Evolutionary conservation across 2,888 invertebrate genomes (phyloP).

Genomic region (Limnephilus rhombicus): DNA sequence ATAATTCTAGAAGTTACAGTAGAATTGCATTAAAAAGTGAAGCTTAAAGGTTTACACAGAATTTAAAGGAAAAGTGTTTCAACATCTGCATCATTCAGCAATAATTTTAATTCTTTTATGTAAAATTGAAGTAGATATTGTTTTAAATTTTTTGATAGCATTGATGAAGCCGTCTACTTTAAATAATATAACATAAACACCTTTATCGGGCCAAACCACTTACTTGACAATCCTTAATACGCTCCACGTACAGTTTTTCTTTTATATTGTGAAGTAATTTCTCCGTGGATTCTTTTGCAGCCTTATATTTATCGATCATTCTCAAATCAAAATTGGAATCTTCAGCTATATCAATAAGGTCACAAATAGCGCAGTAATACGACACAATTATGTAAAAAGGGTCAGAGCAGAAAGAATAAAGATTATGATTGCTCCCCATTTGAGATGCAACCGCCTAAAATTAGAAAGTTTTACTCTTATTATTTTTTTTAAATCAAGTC

Average conservation of each 20-base stretch:
- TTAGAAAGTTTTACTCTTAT: background rate
- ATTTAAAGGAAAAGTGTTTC: too few species aligned
- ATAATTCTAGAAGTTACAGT: too few species aligned
- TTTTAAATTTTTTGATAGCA: too few species aligned
- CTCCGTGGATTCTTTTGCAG: background rate
- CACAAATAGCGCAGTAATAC: background rate
- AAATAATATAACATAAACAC: too few species aligned
- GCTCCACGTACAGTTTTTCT: background rate
- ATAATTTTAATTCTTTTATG: too few species aligned
- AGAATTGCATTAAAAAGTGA: too few species aligned
- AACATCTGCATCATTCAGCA: too few species aligned
- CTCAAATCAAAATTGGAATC: background rate
- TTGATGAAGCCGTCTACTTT: too few species aligned
- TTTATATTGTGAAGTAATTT: background rate
- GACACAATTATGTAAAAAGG: background rate
- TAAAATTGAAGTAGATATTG: too few species aligned
- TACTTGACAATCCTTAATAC: background rate
- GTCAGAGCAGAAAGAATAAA: background rate
- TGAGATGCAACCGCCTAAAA: background rate
- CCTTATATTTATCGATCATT: background rate
- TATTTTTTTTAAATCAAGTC: too few species aligned
- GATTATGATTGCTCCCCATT: background rate
- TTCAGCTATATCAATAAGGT: background rate
- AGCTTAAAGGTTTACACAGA: too few species aligned
- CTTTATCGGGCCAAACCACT: background rate